Percentiles rank a stretch among this genome's conserved stretches.
phyloP scores from a whole-genome alignment of 2,113 vertebrate genomes.

The Phaethornis superciliosus region DNA sequence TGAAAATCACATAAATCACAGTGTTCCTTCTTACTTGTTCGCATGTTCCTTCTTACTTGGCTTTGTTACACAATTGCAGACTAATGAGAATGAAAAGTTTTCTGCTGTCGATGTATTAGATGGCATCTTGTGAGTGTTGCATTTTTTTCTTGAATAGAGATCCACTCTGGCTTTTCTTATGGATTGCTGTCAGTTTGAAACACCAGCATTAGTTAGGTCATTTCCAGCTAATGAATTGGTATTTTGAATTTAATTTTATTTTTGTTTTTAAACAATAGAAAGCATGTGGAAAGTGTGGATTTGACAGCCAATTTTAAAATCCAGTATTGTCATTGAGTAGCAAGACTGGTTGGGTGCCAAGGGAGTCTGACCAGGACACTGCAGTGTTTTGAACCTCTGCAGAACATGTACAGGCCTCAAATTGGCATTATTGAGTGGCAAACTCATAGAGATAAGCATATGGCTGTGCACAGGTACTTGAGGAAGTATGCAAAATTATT shows the following conservation, averaged over 20 bases:
- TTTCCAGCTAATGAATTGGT: neutral
- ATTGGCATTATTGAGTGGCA: neutral
- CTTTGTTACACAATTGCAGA: rapidly evolving
- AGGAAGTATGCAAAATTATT: constrained; percentile 2
- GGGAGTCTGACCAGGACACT: neutral
- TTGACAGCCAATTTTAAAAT: neutral
- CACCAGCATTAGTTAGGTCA: neutral
- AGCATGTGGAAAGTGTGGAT: neutral
- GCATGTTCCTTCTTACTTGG: neutral
- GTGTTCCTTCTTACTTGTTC: neutral
- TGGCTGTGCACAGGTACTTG: neutral
- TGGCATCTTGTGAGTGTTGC: neutral
- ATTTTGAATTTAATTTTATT: neutral
- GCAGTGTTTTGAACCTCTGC: neutral
- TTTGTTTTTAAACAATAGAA: neutral
- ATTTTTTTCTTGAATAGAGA: neutral
- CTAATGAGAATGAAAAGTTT: neutral
- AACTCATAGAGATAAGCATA: neutral
- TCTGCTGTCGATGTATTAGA: neutral
- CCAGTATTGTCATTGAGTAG: neutral
- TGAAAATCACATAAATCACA: too few relatives aligned
- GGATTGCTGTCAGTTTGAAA: neutral
- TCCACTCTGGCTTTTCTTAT: neutral
- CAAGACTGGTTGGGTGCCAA: neutral
- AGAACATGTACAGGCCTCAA: neutral